Conservation (phyloP, 2,113 vertebrate genomes). For the Oceanodroma tethys region DNA sequence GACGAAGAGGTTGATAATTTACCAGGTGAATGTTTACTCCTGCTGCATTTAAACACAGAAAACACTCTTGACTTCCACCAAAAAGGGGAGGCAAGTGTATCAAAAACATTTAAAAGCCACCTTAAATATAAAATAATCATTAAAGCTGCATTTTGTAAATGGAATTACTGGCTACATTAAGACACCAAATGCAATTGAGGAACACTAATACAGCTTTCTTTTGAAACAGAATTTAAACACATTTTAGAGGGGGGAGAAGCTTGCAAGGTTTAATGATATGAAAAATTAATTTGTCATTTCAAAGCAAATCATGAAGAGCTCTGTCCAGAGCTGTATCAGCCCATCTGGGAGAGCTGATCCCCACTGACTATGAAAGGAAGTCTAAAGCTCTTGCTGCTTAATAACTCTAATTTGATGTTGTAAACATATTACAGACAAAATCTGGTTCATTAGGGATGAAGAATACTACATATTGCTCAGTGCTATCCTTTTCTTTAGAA, state of each 20-base stretch:
- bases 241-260: background rate
- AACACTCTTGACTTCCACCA: background rate
- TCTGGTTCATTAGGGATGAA: background rate
- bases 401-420: background rate
- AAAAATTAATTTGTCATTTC: conserved; percentile 8
- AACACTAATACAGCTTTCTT: background rate
- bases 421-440: background rate
- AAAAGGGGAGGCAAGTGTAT: background rate
- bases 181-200: background rate
- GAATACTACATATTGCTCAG: fast-evolving
- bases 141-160: background rate
- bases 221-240: background rate
- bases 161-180: background rate
- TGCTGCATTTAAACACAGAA: background rate
- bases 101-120: background rate
- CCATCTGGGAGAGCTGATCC: background rate
- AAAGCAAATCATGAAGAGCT: background rate
- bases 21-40: background rate
- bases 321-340: background rate
- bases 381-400: background rate
- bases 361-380: background rate
- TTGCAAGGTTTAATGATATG: background rate
- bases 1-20: background rate
- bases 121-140: background rate
- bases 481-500: background rate